These are phyloP conservation scores for Leptodactylus fallax DNA, from an alignment of 2,797 vertebrate species.

Conservation along the genomic window DNA sequence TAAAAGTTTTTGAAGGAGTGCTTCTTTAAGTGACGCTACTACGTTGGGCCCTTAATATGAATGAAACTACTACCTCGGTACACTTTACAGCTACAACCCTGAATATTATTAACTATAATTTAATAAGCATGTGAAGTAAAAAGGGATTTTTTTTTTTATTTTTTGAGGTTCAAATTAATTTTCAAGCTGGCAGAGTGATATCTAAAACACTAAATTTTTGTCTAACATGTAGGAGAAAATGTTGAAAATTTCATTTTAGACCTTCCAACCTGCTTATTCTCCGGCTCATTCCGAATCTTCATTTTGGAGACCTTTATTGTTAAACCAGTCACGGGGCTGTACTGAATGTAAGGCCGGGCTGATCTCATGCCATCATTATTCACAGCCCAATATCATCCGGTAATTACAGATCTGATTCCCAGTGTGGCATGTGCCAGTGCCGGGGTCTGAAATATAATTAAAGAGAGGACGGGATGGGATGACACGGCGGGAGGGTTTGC, in stretches of 20 bases:
- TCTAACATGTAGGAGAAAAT: background rate
- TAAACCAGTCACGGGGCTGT: background rate
- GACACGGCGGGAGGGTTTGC: background rate
- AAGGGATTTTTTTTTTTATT: too few relatives aligned
- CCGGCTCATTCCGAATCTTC: background rate
- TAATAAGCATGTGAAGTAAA: too few relatives aligned
- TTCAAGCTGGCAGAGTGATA: background rate
- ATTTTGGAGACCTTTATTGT: background rate
- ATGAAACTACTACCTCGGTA: too few relatives aligned
- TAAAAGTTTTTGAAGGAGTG: too few relatives aligned
- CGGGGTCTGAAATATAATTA: background rate
- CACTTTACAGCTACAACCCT: too few relatives aligned
- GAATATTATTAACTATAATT: too few relatives aligned
- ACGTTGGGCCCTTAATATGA: too few relatives aligned
- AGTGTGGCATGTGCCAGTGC: background rate
- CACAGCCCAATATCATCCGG: background rate
- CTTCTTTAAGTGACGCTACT: too few relatives aligned
- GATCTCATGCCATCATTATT: conserved; percentile 4
- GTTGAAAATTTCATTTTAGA: background rate
- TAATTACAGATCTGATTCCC: background rate
- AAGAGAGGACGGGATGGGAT: background rate
- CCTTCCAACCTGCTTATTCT: background rate
- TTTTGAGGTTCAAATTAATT: background rate
- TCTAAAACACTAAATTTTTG: background rate
- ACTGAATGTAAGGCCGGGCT: background rate